Evolutionary conservation across 2,797 vertebrate genomes (phyloP).

Genomic region (Pelobates cultripes): DNA sequence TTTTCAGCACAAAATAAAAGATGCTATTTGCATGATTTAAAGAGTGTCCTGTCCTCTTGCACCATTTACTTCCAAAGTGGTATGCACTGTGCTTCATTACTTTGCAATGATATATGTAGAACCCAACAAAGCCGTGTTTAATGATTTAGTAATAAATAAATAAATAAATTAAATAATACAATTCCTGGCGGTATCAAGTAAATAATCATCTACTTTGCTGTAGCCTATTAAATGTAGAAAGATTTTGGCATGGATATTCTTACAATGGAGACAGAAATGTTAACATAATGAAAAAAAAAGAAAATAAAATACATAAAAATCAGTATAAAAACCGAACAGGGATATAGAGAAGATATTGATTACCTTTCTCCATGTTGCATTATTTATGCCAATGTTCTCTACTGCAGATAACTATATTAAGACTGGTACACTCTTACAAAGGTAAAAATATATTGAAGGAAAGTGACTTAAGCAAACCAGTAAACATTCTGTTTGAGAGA

Average conservation of each 20-base stretch:
- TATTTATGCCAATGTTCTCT: neutral
- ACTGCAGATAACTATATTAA: neutral
- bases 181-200: too few relatives aligned
- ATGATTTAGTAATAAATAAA: too few relatives aligned
- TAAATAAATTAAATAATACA: too few relatives aligned
- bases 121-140: too few relatives aligned
- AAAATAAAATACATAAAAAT: neutral
- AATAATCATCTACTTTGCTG: neutral
- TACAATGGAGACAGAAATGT: neutral
- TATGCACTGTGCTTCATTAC: neutral
- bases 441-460: conserved; percentile 2
- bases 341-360: neutral
- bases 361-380: neutral
- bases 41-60: neutral
- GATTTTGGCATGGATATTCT: neutral
- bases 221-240: neutral
- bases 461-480: neutral
- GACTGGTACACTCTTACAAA: neutral
- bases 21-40: neutral
- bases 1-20: conserved; percentile 2
- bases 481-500: neutral
- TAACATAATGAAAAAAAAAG: neutral
- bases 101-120: neutral
- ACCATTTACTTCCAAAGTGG: neutral
- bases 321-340: neutral